Conservation (phyloP, 2,797 vertebrate species). For the Myioborus miniatus region DNA sequence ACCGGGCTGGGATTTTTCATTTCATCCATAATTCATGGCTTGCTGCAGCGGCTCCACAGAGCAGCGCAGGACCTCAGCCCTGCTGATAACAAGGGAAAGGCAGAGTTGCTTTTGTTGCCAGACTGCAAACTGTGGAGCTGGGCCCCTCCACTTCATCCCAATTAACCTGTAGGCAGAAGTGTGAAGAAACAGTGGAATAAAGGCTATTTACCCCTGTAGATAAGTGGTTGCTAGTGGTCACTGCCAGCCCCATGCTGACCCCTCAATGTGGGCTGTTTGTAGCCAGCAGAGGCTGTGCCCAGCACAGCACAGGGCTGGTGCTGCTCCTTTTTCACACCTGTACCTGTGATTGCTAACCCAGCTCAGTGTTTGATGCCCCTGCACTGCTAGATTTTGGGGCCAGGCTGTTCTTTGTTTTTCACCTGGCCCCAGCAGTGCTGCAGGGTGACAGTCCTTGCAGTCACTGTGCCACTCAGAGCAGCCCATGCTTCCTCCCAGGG, state of each 20-base stretch:
- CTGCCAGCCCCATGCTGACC: fast-evolving
- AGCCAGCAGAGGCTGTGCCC: neutral
- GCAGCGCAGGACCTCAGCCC: neutral
- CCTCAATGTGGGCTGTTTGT: fast-evolving
- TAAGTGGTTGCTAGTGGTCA: neutral
- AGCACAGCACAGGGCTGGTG: neutral
- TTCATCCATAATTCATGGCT: slow-evolving; percentile 65
- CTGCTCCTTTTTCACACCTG: fast-evolving
- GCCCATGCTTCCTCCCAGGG: neutral
- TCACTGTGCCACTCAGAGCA: neutral
- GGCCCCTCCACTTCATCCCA: neutral
- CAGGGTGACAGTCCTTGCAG: neutral
- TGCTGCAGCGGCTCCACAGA: neutral
- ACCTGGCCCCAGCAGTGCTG: neutral
- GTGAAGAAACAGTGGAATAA: fast-evolving
- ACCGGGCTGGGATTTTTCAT: slow-evolving; percentile 7
- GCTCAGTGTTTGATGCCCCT: fast-evolving
- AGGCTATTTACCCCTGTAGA: fast-evolving
- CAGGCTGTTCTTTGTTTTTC: neutral
- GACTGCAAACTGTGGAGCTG: neutral
- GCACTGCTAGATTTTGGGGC: neutral
- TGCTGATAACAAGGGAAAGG: neutral
- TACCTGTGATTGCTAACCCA: fast-evolving
- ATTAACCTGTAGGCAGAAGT: neutral
- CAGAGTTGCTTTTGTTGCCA: neutral